Evolutionary conservation across 2,888 invertebrate genomes (phyloP).

Genomic region (Nipponacmea schrenckii): DNA sequence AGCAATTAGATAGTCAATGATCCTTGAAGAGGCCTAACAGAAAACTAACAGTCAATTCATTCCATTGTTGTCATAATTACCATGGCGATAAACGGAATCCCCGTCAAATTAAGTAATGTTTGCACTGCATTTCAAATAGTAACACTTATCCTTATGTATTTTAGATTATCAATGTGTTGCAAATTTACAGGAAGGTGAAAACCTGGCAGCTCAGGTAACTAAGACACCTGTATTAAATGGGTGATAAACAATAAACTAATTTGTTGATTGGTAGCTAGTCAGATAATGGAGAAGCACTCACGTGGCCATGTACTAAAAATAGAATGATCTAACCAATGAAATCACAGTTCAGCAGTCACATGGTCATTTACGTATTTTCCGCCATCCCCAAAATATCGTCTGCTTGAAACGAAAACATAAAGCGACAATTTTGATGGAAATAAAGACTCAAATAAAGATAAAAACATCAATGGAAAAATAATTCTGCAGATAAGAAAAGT

Average conservation of each 20-base stretch:
- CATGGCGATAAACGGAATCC: not conserved
- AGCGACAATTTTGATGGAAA: not conserved
- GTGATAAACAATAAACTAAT: conserved; percentile 38
- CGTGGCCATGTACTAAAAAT: not conserved
- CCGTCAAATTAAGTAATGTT: too few species aligned
- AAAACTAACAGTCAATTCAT: not conserved
- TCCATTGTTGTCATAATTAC: conserved; percentile 7
- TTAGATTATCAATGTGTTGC: too few species aligned
- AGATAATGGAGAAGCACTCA: conserved; percentile 15
- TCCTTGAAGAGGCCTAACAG: not conserved
- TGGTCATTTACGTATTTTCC: conserved; percentile 8
- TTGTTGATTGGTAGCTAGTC: conserved; percentile 42
- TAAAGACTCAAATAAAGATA: too few species aligned
- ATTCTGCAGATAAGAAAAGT: too few species aligned
- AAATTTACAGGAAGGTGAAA: too few species aligned
- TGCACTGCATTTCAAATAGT: too few species aligned
- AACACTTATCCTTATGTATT: too few species aligned
- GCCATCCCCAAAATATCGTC: conserved; percentile 12
- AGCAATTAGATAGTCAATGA: conserved; percentile 8
- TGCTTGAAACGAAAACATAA: not conserved
- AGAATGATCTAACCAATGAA: not conserved
- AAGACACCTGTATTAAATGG: conserved; percentile 34
- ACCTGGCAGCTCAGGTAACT: conserved; percentile 17
- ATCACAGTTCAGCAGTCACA: not conserved
- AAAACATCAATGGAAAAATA: too few species aligned